Conservation (phyloP, 2,888 invertebrate species). For the Allophyes oxyacanthae region DNA sequence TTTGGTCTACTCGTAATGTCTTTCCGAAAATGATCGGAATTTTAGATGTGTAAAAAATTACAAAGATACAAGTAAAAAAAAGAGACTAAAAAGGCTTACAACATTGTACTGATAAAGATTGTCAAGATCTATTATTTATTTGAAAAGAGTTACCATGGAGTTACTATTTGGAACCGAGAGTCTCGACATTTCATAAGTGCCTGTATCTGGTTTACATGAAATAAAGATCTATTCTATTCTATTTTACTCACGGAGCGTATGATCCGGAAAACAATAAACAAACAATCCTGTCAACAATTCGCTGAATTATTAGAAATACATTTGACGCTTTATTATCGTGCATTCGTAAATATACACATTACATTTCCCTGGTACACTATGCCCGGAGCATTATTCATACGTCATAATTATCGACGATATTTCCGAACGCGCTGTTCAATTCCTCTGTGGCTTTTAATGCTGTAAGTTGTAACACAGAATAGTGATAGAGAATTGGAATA, state of each 20-base stretch:
- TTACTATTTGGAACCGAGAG: no score
- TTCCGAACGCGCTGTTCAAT: constrained; percentile 25
- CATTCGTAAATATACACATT: constrained; percentile 6
- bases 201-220: no score
- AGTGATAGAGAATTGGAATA: constrained; percentile 8
- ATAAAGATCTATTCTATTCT: neutral
- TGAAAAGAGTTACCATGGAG: no score
- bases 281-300: constrained; percentile 7
- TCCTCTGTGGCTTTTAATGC: constrained; percentile 38
- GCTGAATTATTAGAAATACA: constrained; percentile 6
- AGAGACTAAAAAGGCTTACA: neutral
- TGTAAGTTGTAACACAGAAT: constrained; percentile 21
- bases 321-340: neutral
- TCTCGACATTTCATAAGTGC: no score
- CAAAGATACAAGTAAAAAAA: no score
- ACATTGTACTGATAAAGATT: no score
- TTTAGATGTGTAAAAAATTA: no score
- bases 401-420: constrained; percentile 48
- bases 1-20: no score
- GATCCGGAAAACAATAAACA: constrained; percentile 3
- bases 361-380: constrained; percentile 13
- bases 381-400: constrained; percentile 37
- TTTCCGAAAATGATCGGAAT: no score
- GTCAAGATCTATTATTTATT: no score
- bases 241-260: no score